Conservation (phyloP, 2,113 vertebrate species). For the Fregata magnificens region DNA sequence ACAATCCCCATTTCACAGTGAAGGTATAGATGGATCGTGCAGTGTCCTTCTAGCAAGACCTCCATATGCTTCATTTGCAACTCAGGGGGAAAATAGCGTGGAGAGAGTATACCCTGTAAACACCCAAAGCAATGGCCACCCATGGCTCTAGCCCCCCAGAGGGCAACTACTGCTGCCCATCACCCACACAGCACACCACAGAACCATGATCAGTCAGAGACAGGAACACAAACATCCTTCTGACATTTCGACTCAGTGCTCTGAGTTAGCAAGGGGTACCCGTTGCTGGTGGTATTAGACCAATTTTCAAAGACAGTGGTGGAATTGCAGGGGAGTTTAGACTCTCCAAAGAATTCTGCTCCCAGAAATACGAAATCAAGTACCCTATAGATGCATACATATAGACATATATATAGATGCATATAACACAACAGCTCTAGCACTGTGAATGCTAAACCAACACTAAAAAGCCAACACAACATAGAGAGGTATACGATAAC, state of each 20-base stretch:
- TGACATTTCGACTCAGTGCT: not conserved
- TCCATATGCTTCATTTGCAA: not conserved
- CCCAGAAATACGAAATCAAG: not conserved
- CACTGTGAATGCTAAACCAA: not conserved
- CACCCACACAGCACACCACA: not conserved
- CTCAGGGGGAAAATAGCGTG: not conserved
- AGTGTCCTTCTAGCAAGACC: not conserved
- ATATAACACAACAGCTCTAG: not conserved
- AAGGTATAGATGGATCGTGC: fast-evolving
- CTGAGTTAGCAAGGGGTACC: not conserved
- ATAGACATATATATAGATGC: not conserved
- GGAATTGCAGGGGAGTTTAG: not conserved
- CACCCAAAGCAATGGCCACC: not conserved
- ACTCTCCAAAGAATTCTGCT: not conserved
- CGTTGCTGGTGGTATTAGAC: not conserved
- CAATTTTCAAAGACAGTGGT: not conserved
- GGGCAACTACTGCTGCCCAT: not conserved
- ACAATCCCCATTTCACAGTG: not conserved
- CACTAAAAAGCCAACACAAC: not conserved
- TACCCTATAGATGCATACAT: not conserved
- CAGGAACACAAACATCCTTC: not conserved
- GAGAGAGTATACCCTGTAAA: not conserved
- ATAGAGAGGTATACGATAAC: not conserved
- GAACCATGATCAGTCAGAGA: not conserved
- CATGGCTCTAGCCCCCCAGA: not conserved